Evolutionary conservation across 2,797 vertebrate species (phyloP), one percentile per base, ranked within the genome.

Genomic region (Zalophus californianus): DNA sequence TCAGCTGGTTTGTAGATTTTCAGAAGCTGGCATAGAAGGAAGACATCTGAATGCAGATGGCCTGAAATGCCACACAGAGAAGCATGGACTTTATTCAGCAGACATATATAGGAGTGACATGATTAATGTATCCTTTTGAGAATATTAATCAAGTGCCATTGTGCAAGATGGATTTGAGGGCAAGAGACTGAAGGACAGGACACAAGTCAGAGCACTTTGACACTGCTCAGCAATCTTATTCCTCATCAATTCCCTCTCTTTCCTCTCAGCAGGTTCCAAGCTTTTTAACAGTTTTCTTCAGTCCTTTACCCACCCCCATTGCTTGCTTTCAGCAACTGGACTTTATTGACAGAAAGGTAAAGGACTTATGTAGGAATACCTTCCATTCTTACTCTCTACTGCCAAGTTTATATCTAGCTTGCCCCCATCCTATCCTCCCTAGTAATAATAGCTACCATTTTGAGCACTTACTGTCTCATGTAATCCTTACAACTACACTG

Each of bases 81-180:
- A 86, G 23, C 27, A 84, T 97, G 54, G 72, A 75, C 70, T 97
- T 92, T 86, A 88, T 95, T 89, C 52, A 86, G 50, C 68, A 90
- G 38, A 64, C 41, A 93, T 52, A 10, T 85, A 93, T 86, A 60
- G 13, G 62, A 92, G 50, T 86, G 50, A 58, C 29, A 75, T 91
- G 90, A 94, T 91, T 23, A 91, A 93, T 94, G 66, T 66, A 56
- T 89, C 68, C 44, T 91, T 96, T 94, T 89, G 62, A 88, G 35
- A 96, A 86, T 94, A 87, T 88, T 89, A 95, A 97, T 96, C 73
- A 94, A 68, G 50, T 90, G 50, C 41, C 66, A 90, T 70, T 91
- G 66, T 89, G 16, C n/a, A 91, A 94, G 83, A 91, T 84, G 56
- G 60, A 91, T 91, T 94, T 52, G 62, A 94, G 54, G 35, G 58